Conservation (phyloP, 2,888 invertebrate genomes). For the Stomorhina lunata region DNA sequence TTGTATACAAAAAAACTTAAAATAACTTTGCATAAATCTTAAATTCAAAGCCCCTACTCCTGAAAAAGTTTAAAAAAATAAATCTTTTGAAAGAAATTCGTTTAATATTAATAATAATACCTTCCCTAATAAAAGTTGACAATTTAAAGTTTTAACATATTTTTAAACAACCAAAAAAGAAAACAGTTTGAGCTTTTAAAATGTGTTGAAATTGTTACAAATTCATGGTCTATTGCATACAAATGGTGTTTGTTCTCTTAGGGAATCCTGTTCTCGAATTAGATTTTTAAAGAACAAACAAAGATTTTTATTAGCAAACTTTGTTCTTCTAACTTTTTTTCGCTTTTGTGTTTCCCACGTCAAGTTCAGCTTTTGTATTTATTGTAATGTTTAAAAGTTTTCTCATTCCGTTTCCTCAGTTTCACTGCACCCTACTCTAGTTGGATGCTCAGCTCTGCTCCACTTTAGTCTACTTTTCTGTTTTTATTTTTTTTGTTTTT, state of each 20-base stretch:
- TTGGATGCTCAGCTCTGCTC: too few species aligned
- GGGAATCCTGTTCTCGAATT: neutral
- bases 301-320: neutral
- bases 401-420: neutral
- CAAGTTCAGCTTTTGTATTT: neutral
- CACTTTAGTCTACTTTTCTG: neutral
- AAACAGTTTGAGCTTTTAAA: neutral
- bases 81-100: neutral
- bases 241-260: neutral
- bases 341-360: neutral
- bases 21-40: too few species aligned
- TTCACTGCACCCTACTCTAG: neutral
- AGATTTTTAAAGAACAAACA: neutral
- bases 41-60: too few species aligned
- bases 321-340: neutral
- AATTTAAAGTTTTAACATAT: neutral
- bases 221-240: neutral
- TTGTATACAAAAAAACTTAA: too few species aligned
- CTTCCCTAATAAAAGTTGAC: neutral
- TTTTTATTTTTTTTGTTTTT: too few species aligned
- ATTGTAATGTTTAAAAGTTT: neutral
- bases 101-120: neutral
- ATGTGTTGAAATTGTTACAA: neutral
- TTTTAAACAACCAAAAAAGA: neutral
- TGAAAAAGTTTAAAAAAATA: too few species aligned